These are phyloP conservation scores for Eutrigla gurnardus DNA, from an alignment of 2,797 vertebrate species.

Conservation along the genomic window DNA sequence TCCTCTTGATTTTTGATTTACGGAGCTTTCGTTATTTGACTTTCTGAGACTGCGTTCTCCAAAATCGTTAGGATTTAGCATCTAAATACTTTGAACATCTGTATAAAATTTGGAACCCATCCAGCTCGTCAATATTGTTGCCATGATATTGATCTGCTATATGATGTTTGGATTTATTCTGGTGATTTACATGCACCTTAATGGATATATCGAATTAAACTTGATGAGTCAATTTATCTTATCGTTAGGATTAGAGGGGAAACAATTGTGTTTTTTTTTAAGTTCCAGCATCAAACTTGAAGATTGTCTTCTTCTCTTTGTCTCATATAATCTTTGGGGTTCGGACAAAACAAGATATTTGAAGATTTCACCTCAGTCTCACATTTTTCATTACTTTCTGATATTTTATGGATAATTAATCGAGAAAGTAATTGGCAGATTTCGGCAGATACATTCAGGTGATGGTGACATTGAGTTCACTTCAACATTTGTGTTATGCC, in stretches of 20 bases:
- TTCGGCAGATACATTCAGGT: conserved; percentile 12
- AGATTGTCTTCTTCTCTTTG: not conserved
- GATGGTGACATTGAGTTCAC: conserved; percentile 21
- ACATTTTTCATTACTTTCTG: not conserved
- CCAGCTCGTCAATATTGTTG: not conserved
- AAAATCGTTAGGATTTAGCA: not conserved
- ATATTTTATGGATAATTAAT: not conserved
- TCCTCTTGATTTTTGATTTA: conserved; percentile 5
- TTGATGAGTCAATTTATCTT: not conserved
- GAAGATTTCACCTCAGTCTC: not conserved
- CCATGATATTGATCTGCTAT: not conserved
- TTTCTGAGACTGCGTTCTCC: not conserved
- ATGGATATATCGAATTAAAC: not conserved
- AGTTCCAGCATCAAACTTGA: not conserved
- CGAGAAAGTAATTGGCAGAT: not conserved
- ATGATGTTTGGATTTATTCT: not conserved
- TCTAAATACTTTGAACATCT: not conserved
- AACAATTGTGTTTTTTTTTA: not conserved
- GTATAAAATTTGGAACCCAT: not conserved
- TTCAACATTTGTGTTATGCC: conserved; percentile 38
- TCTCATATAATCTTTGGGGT: not conserved
- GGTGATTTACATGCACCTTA: not conserved
- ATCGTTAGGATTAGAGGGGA: not conserved
- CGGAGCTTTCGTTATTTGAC: not conserved
- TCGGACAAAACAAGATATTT: not conserved